Conservation (phyloP, 2,113 vertebrate species). For the Cinclus mexicanus region DNA sequence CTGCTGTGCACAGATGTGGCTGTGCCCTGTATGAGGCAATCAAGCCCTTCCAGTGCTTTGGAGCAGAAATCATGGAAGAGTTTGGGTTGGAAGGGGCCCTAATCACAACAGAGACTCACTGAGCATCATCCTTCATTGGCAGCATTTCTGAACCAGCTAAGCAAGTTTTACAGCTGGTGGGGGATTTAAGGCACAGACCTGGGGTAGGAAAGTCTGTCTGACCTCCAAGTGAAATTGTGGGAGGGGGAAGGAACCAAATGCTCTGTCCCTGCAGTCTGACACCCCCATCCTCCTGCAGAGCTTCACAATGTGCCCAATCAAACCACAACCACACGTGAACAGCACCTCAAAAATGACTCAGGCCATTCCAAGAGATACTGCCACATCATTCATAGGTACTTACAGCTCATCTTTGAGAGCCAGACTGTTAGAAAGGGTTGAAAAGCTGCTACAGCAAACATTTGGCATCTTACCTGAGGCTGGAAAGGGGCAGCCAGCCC, state of each 20-base stretch:
- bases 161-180: background rate
- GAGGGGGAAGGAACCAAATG: background rate
- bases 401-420: background rate
- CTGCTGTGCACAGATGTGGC: background rate
- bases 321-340: background rate
- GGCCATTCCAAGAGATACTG: background rate
- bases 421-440: background rate
- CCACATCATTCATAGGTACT: fast-evolving
- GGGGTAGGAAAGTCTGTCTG: background rate
- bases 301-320: background rate
- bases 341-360: background rate
- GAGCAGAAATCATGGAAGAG: background rate
- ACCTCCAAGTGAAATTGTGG: background rate
- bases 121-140: background rate
- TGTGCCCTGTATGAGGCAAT: background rate
- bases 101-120: background rate
- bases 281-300: background rate
- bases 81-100: background rate
- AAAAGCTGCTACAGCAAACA: background rate
- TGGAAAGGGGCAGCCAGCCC: background rate
- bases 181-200: background rate
- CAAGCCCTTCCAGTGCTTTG: background rate
- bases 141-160: background rate
- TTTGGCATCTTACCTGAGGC: background rate
- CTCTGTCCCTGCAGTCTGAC: background rate